Evolutionary conservation across 2,888 invertebrate genomes (phyloP), one percentile per base, ranked within the genome.

Genomic region (Clunio marinus): DNA sequence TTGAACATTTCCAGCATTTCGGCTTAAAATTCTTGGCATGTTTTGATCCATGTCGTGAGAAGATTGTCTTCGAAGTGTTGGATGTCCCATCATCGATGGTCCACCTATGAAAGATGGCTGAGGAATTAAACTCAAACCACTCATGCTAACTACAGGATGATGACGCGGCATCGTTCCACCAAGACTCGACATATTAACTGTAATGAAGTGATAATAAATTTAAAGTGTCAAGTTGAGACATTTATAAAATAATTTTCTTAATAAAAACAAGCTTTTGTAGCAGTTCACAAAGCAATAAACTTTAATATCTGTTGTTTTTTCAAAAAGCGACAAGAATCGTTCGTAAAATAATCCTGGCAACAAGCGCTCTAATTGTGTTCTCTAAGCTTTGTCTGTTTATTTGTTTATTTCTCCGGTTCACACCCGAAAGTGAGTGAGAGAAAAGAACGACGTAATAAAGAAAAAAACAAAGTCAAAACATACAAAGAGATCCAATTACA

Each of bases 141-240:
- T 75, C 70, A 76, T 69, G 2, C 76, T 76, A 73, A 77, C 75
- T 72, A 75, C 75, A 2, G 76, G 76, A 17, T 77, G 77, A 41
- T 27, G 77, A 28, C 78, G 75, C 7, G 78, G 74, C 69, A 78
- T 71, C 17, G 77, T 77, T 5, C 76, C 77, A 46, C 76, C 76
- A 4, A 76, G 76, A n/a, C 76, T 74, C 7, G 55, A 35, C 51
- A 68, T 68, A 58, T 68, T 68, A 24, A 58, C 68, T 68, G 67
- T 41, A 25, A 45, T 60, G 28, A 51, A 41, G 10, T 15, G 10
- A 5, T 41, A 5, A 13, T 8, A 32, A 32, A 51, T n/a, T n/a
- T n/a, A n/a, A n/a, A n/a, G n/a, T n/a, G n/a, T n/a, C n/a, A n/a
- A n/a, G n/a, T n/a, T n/a, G n/a, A n/a, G n/a, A n/a, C n/a, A n/a